phyloP scores from a whole-genome alignment of 2,797 vertebrate species.

The Setipinna tenuifilis region DNA sequence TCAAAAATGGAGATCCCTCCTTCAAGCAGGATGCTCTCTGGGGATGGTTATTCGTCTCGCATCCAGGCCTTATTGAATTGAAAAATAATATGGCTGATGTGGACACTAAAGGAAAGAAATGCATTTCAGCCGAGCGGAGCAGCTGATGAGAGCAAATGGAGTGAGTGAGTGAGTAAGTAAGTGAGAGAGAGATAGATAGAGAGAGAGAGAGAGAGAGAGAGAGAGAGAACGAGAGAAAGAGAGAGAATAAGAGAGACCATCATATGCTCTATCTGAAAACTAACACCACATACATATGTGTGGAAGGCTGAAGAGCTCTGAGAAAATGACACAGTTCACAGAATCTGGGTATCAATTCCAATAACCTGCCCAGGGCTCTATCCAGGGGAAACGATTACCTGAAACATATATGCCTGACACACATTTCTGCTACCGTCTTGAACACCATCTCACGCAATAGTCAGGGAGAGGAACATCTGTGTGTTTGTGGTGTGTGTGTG shows the following conservation, averaged over 20 bases:
- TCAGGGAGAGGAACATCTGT: too few relatives aligned
- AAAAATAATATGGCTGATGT: background rate
- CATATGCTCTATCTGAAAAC: background rate
- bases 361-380: background rate
- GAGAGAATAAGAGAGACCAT: constrained; percentile 20
- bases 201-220: constrained; percentile 13
- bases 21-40: background rate
- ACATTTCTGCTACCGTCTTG: constrained; percentile 46
- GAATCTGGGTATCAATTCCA: background rate
- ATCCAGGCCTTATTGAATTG: constrained; percentile 12
- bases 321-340: background rate
- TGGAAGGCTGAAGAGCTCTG: background rate
- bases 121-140: background rate
- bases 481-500: too few relatives aligned
- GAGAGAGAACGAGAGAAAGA: constrained; percentile 21
- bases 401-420: background rate
- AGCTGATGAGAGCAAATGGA: constrained; percentile 2
- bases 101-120: background rate
- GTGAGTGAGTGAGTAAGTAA: background rate
- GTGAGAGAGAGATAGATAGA: background rate
- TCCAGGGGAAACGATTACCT: background rate
- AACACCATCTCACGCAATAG: constrained; percentile 29
- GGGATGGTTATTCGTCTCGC: background rate
- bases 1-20: constrained; percentile 4
- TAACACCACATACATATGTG: background rate